Evolutionary conservation across 2,888 invertebrate genomes (phyloP).

Genomic region (Campaea margaritaria): DNA sequence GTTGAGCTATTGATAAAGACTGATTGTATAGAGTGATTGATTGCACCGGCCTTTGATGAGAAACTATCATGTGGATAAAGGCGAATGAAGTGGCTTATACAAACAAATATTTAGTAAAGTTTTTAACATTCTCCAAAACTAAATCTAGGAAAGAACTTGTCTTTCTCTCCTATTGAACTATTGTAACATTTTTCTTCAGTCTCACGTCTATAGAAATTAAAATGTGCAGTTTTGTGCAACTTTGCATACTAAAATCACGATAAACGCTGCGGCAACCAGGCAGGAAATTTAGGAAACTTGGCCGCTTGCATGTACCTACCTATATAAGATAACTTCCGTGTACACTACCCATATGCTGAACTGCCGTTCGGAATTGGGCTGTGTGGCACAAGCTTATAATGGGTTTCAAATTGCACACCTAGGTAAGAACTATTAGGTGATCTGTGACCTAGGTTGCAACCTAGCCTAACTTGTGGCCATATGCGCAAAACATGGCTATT

Average conservation of each 20-base stretch:
- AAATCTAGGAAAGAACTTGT: too few relatives aligned
- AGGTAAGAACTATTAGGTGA: too few relatives aligned
- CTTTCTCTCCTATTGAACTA: too few relatives aligned
- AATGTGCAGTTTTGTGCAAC: background rate
- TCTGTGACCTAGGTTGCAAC: background rate
- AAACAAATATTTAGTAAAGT: too few relatives aligned
- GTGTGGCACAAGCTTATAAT: conserved; percentile 17
- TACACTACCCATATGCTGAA: conserved; percentile 13
- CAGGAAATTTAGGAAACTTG: conserved; percentile 32
- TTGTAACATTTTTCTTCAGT: background rate
- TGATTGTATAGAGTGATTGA: too few relatives aligned
- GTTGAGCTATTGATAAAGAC: too few relatives aligned
- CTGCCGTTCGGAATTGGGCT: conserved; percentile 1
- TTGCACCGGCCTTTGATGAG: too few relatives aligned
- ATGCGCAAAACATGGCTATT: too few relatives aligned
- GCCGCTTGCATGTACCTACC: conserved; percentile 5
- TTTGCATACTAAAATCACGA: conserved; percentile 18
- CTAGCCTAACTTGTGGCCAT: too few relatives aligned
- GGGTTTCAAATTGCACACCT: conserved; percentile 9
- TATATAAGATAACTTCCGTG: conserved; percentile 24
- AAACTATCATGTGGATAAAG: too few relatives aligned
- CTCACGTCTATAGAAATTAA: background rate
- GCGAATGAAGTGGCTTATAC: too few relatives aligned
- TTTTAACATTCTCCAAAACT: too few relatives aligned
- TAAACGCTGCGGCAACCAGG: conserved; percentile 23